Base-by-base conservation (phyloP, 2,888 invertebrate genomes). In the Mesodorylaimus sp. region DNA sequence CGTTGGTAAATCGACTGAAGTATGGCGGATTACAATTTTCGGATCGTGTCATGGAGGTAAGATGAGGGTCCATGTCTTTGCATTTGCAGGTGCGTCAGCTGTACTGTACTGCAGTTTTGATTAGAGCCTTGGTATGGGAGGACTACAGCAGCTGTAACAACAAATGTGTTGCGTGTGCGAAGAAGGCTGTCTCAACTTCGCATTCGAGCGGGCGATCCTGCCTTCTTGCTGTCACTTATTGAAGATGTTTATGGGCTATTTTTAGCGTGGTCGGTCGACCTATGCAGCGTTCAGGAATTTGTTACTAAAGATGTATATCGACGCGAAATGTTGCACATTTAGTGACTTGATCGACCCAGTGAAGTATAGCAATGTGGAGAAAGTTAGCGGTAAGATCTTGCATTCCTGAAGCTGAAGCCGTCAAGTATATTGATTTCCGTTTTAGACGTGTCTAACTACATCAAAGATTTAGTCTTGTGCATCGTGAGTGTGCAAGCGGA, bases 401-500 rank as follows among this genome's bases (percentile, higher is more conserved):
- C 16, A 16, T 32, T 32, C 16, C 16, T 32, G 7, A 7, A 32
- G 16, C 7, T 32, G 32, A 7, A 10, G 7, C 7, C 32, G 32
- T 10, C 10, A 32, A 10, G 16, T 39, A 10, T 39, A 5, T 39
- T 5, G 10, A n/a, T 13, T n/a, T 32, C 3, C 25, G 38, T 44
- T 58, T 47, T 38, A 54, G 63, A 61, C 41, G 62, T 63, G 3
- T 59, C 61, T 2, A 58, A 60, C 48, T 65, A 56, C 51, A 57
- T 63, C 19, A 65, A 64, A 52, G 64, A 64, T 51, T 56, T 65
- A 44, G 54, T 64, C 41, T 57, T 65, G 55, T 59, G 62, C 46
- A 56, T 60, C 25, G 62, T 65, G 28, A 56, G 61, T 24, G 59
- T 60, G 21, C 55, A 60, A 50, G 59, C 65, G 23, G 65, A 64